Evolutionary conservation across 2,113 vertebrate species (phyloP), one percentile per base, ranked within the genome.

Genomic region (Alosa alosa): DNA sequence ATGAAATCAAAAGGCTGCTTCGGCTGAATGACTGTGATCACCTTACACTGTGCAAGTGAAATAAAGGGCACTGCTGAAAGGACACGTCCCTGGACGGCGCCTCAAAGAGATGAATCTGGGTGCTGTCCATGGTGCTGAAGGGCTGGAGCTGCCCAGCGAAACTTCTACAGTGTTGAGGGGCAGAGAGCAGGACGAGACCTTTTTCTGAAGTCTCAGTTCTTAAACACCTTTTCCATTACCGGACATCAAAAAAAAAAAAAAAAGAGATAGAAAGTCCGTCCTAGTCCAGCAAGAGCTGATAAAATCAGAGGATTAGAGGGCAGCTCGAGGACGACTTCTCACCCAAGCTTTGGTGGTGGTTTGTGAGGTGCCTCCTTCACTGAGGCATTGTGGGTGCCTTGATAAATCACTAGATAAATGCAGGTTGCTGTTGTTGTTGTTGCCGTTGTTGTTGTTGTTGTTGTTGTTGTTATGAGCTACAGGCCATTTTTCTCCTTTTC

Each of bases 71-170:
- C 72, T 17, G 72, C 72, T 15, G 25, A 78, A 78, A 78, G 64
- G 72, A 78, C 72, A 39, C 11, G 72, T 36, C 72, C 72, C 72
- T 78, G 72, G 72, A 36, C 15, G 31, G 72, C 4, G 31, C 72
- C 72, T 36, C 72, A 78, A 78, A 78, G 72, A 78, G 72, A 78
- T 17, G 31, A 39, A 36, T 5, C 72, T 0, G 17, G 60, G 81
- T 82, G 52, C 88, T 86, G 81, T 86, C 88, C 83, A 85, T 25
- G 55, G 88, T 83, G 41, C 87, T 88, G 49, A 88, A 84, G 45
- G 0, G 13, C 20, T 7, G 6, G 18, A 22, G 55, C 55, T 22
- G 55, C 55, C 55, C 64, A 68, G n/a, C 31, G n/a, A 31, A 25
- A 31, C 64, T 68, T 68, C 64, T 10, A 31, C 64, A 68, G 64